Evolutionary conservation across 1,140 invertebrate species (phyloP).

Genomic region (Ips typographus): DNA sequence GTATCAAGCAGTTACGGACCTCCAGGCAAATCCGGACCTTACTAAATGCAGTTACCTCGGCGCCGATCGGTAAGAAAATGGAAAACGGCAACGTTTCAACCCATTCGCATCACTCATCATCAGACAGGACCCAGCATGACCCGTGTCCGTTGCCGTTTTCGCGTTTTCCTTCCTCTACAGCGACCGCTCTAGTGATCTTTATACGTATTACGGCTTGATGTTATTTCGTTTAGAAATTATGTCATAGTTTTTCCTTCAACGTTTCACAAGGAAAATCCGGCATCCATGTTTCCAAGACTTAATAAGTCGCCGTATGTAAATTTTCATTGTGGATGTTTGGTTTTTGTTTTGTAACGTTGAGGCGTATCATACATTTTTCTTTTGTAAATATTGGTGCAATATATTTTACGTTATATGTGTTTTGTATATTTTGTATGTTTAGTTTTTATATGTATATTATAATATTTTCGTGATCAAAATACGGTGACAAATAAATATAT

Average conservation of each 20-base stretch:
- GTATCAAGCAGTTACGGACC: conserved; percentile 46
- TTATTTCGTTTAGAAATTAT: conserved; percentile 27
- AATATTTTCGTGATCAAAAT: conserved; percentile 36
- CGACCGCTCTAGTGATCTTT: conserved; percentile 16
- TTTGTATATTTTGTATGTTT: conserved; percentile 39
- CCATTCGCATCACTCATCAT: conserved; percentile 26
- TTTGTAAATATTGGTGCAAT: conserved; percentile 43
- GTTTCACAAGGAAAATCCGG: conserved; percentile 12
- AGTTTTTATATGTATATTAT: conserved; percentile 25
- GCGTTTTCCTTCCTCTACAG: conserved; percentile 9
- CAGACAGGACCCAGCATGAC: conserved; percentile 19
- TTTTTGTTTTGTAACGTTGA: conserved; percentile 12
- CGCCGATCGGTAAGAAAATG: background rate
- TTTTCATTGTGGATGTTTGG: conserved; percentile 25
- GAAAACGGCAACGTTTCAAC: background rate
- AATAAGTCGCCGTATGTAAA: conserved; percentile 39
- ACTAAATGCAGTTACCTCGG: conserved; percentile 37
- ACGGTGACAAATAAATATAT: conserved; percentile 41
- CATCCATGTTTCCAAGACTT: conserved; percentile 35
- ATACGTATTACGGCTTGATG: conserved; percentile 9
- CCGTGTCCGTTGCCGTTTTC: conserved; percentile 14
- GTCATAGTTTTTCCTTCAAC: conserved; percentile 12
- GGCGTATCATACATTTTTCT: background rate
- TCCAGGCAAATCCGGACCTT: conserved; percentile 47
- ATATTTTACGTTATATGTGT: conserved; percentile 34